phyloP scores from a whole-genome alignment of 2,797 vertebrate genomes.

The Sciurus vulgaris region DNA sequence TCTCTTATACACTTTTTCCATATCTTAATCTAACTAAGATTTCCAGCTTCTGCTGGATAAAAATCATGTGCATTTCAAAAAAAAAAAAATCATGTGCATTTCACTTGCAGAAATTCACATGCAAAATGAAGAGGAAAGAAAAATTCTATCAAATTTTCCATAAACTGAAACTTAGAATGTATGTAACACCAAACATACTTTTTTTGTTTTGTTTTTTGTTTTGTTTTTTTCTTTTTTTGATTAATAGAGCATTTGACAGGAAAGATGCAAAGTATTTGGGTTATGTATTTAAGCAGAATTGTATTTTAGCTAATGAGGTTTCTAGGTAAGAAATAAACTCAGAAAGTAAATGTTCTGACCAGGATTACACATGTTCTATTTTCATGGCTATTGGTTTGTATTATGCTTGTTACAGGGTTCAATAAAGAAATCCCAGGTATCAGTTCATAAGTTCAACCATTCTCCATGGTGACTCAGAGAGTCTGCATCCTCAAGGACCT shows the following conservation, averaged over 20 bases:
- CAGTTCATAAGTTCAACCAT: not conserved
- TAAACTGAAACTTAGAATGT: not conserved
- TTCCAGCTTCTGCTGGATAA: not conserved
- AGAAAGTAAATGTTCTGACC: not conserved
- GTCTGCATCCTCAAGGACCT: not conserved
- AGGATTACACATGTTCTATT: not conserved
- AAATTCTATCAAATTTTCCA: slow-evolving; percentile 27
- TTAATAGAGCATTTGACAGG: not conserved
- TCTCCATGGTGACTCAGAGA: not conserved
- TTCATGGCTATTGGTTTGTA: not conserved
- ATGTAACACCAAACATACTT: not conserved
- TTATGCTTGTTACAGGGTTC: not conserved
- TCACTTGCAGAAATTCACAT: slow-evolving; percentile 26
- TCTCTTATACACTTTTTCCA: not conserved
- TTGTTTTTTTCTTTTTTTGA: not conserved
- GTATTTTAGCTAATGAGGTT: slow-evolving; percentile 35
- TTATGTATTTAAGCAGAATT: slow-evolving; percentile 60
- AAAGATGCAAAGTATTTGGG: slow-evolving; percentile 22
- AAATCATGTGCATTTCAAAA: too few species aligned
- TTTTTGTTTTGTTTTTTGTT: too few species aligned
- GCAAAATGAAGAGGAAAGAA: not conserved
- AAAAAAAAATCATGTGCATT: too few species aligned
- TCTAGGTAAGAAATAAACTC: not conserved
- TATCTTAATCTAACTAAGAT: not conserved
- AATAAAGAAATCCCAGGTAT: not conserved